Evolutionary conservation across 2,888 invertebrate genomes (phyloP).

Genomic region (Junonia oenone): DNA sequence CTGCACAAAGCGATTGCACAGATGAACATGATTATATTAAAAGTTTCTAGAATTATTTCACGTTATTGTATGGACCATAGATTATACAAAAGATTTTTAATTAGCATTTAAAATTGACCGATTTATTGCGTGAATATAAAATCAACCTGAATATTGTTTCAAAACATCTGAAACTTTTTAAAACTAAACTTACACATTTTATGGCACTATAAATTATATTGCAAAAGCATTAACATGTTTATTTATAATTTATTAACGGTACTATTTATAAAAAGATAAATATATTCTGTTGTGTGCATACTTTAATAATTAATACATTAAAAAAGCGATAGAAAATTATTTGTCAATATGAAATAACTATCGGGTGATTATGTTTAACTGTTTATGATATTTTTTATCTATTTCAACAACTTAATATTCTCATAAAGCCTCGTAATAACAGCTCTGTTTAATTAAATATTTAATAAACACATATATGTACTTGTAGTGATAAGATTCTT

Average conservation of each 20-base stretch:
- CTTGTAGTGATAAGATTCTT: conserved; percentile 47
- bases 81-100: conserved; percentile 19
- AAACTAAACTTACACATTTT: neutral
- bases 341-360: neutral
- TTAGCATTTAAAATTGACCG: conserved; percentile 29
- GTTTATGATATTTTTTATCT: neutral
- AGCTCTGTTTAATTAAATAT: conserved; percentile 7
- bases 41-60: conserved; percentile 27
- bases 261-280: neutral
- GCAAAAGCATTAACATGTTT: neutral
- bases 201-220: conserved; percentile 5
- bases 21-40: conserved; percentile 39
- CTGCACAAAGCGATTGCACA: conserved; percentile 54
- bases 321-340: neutral
- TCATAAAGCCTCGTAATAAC: conserved; percentile 13
- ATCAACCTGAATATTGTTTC: conserved; percentile 1
- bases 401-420: conserved; percentile 7
- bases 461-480: conserved; percentile 17
- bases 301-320: neutral
- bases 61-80: conserved; percentile 27
- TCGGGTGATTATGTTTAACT: neutral
- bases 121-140: conserved; percentile 29
- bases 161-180: neutral
- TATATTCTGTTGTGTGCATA: conserved; percentile 1
- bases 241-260: neutral